A percentile compares a stretch with the other conserved stretches of the same genome.
These are phyloP conservation scores for Dolichotis patagonum DNA, from an alignment of 2,113 vertebrate genomes.

Conservation along the genomic window DNA sequence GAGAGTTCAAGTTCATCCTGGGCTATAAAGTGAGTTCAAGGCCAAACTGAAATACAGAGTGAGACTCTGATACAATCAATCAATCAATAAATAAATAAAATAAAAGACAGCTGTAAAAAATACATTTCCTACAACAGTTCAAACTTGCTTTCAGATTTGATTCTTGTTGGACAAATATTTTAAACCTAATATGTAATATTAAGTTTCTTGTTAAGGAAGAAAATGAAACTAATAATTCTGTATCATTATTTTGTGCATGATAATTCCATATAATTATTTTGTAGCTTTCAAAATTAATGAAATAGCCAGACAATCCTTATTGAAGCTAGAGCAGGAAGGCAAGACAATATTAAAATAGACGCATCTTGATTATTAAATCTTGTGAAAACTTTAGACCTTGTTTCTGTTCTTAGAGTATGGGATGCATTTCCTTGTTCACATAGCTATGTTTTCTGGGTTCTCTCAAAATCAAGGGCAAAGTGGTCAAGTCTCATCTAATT, in stretches of 20 bases:
- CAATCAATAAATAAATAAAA: background rate
- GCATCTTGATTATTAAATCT: background rate
- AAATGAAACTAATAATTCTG: background rate
- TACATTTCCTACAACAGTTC: conserved; percentile 30
- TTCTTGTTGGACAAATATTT: conserved; percentile 2
- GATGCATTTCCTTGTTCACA: background rate
- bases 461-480: background rate
- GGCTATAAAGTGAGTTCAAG: too few species aligned
- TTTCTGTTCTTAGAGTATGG: background rate
- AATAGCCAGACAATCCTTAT: background rate
- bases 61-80: too few species aligned
- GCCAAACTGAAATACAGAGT: too few species aligned
- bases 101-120: conserved; percentile 49
- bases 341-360: background rate
- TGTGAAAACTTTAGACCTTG: background rate
- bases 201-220: background rate
- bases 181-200: background rate
- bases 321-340: background rate
- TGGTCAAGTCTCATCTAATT: background rate
- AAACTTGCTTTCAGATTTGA: background rate
- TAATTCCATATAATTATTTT: background rate
- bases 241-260: background rate
- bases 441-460: background rate
- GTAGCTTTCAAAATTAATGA: conserved; percentile 24
- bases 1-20: too few species aligned